Conservation (phyloP, 2,797 vertebrate species). For the Thunnus albacares region DNA sequence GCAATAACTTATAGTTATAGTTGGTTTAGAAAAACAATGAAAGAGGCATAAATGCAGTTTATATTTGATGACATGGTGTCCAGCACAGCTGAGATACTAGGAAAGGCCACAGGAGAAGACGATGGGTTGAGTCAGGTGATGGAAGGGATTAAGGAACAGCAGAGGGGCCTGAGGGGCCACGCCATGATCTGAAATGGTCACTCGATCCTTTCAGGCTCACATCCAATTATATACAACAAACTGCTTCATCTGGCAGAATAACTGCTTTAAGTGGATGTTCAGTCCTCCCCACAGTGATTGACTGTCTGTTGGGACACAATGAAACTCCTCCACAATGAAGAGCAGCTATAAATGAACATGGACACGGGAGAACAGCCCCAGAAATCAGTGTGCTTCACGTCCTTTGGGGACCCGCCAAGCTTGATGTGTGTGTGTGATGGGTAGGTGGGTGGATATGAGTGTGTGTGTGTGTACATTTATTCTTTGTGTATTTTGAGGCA, state of each 20-base stretch:
- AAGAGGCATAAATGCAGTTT: no score
- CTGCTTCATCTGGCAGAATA: slow-evolving; percentile 87
- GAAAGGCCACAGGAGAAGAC: slow-evolving; percentile 79
- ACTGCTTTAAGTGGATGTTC: slow-evolving; percentile 76
- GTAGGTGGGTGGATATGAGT: background rate
- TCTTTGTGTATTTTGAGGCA: slow-evolving; percentile 86
- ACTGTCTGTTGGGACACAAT: slow-evolving; percentile 76
- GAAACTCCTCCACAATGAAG: slow-evolving; percentile 88
- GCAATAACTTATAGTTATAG: background rate
- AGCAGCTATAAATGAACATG: slow-evolving; percentile 90
- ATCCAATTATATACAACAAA: slow-evolving; percentile 86
- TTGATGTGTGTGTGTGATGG: slow-evolving; percentile 42
- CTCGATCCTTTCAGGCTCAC: slow-evolving; percentile 82
- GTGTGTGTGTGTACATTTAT: slow-evolving; percentile 67
- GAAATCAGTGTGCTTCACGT: slow-evolving; percentile 88
- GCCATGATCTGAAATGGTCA: slow-evolving; percentile 85
- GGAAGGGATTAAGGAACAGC: slow-evolving; percentile 71
- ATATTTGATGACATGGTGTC: slow-evolving; percentile 38
- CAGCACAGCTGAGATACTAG: slow-evolving; percentile 61
- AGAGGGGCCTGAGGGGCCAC: slow-evolving; percentile 79
- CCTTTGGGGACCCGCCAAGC: slow-evolving; percentile 77
- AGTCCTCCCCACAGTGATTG: slow-evolving; percentile 56
- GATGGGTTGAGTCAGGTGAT: slow-evolving; percentile 67
- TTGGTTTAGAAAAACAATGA: no score
- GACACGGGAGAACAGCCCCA: slow-evolving; percentile 89